Conservation (phyloP, 2,888 invertebrate genomes). For the Drosophila rellima region DNA sequence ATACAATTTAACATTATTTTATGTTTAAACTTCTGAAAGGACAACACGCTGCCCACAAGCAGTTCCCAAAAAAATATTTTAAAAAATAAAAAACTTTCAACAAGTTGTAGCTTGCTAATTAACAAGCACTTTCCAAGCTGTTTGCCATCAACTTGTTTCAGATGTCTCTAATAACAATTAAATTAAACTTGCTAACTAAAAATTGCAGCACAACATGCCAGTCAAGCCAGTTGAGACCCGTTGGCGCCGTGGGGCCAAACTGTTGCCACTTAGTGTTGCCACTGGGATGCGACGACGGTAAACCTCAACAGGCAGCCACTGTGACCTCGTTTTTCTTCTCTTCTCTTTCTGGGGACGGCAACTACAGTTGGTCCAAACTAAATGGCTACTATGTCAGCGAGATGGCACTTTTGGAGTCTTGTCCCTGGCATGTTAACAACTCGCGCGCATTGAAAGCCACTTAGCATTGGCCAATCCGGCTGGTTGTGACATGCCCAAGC, state of each 20-base stretch:
- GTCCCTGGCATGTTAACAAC: slow-evolving; percentile 19
- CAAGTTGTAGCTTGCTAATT: slow-evolving; percentile 68
- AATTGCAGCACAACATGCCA: slow-evolving; percentile 51
- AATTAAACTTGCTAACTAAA: slow-evolving; percentile 68
- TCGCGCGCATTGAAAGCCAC: slow-evolving; percentile 37
- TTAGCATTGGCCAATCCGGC: slow-evolving; percentile 33
- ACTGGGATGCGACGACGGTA: slow-evolving; percentile 26
- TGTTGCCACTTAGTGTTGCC: slow-evolving; percentile 45
- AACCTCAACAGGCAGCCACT: slow-evolving; percentile 50
- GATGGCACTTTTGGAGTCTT: slow-evolving; percentile 27
- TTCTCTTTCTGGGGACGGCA: slow-evolving; percentile 19
- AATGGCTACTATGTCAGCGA: slow-evolving; percentile 47
- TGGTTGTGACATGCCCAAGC: slow-evolving; percentile 27
- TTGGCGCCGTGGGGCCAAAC: slow-evolving; percentile 27
- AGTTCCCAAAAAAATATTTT: not conserved
- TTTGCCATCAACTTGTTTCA: slow-evolving; percentile 41
- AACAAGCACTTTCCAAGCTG: slow-evolving; percentile 61
- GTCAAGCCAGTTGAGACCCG: slow-evolving; percentile 22
- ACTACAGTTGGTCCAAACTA: slow-evolving; percentile 24
- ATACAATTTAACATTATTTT: not conserved
- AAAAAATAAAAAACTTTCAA: slow-evolving; percentile 20
- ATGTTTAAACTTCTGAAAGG: not conserved
- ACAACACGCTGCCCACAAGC: slow-evolving; percentile 3
- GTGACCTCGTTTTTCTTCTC: slow-evolving; percentile 46
- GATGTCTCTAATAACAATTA: slow-evolving; percentile 72